Conservation (phyloP, 2,888 invertebrate species). For the Osmoderma eremita region DNA sequence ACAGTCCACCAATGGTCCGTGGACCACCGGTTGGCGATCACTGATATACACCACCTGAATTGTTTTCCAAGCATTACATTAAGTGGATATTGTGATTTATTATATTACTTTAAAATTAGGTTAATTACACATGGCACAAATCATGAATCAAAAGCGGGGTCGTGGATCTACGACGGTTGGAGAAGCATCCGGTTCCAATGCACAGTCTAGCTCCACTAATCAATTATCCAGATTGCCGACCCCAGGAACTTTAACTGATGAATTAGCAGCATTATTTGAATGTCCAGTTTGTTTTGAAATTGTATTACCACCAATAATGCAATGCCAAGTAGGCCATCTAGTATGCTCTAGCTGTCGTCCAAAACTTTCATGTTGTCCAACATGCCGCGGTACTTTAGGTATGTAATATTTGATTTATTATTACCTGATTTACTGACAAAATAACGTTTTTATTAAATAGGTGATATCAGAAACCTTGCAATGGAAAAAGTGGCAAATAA, state of each 20-base stretch:
- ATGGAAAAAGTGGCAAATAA: slow-evolving; percentile 99
- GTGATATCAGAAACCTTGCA: slow-evolving; percentile 96
- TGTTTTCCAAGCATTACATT: no score
- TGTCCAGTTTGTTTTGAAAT: slow-evolving; percentile 99
- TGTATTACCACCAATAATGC: slow-evolving; percentile 97
- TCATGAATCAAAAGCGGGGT: slow-evolving; percentile 57
- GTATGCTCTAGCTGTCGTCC: slow-evolving; percentile 98
- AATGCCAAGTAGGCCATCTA: slow-evolving; percentile 98
- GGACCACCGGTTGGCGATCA: no score
- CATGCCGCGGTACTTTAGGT: slow-evolving; percentile 95
- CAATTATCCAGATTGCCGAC: slow-evolving; percentile 63
- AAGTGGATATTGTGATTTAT: neutral
- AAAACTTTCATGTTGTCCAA: slow-evolving; percentile 97
- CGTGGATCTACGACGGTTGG: slow-evolving; percentile 52
- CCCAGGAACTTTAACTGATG: slow-evolving; percentile 79
- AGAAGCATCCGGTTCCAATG: slow-evolving; percentile 52
- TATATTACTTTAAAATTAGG: slow-evolving; percentile 2
- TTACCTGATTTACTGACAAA: no score
- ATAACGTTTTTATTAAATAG: slow-evolving; percentile 61
- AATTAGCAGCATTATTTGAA: slow-evolving; percentile 91
- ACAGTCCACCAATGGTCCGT: no score
- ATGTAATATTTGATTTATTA: slow-evolving; percentile 35
- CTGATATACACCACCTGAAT: no score
- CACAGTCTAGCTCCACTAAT: slow-evolving; percentile 52
- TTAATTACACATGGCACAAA: slow-evolving; percentile 53